Conservation (phyloP, 2,797 vertebrate species). For the Sorex maritimensis region DNA sequence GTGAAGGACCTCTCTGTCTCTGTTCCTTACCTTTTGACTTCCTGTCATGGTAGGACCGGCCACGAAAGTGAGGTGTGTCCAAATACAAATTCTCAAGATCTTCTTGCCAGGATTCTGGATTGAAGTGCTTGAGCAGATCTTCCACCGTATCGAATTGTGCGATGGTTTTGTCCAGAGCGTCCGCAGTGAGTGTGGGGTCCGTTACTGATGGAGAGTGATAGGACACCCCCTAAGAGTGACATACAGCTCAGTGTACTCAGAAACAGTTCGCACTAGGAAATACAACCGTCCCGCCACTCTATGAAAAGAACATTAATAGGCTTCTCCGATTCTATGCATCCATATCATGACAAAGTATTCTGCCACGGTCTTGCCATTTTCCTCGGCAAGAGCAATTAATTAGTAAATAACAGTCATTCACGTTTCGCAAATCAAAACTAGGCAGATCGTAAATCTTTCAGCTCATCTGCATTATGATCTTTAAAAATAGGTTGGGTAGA, state of each 20-base stretch:
- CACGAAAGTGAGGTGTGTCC: conserved; percentile 93
- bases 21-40: conserved; percentile 95
- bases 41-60: conserved; percentile 94
- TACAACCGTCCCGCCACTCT: conserved; percentile 59
- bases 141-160: conserved; percentile 96
- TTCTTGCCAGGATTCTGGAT: conserved; percentile 96
- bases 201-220: conserved; percentile 92
- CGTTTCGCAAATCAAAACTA: background rate
- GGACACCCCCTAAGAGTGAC: conserved; percentile 91
- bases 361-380: background rate
- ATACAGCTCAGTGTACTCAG: conserved; percentile 89
- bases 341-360: background rate
- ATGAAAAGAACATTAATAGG: background rate
- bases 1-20: background rate
- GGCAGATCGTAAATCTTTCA: background rate
- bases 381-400: conserved; percentile 12
- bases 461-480: background rate
- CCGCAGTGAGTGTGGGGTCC: conserved; percentile 92
- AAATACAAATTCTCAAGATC: conserved; percentile 96
- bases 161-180: conserved; percentile 95
- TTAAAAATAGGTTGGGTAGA: background rate
- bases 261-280: conserved; percentile 79
- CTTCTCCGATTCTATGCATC: background rate
- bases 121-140: conserved; percentile 95
- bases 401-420: background rate